These are phyloP conservation scores for Ornithoptera alexandrae DNA, from an alignment of 2,888 invertebrate genomes.

Conservation along the genomic window DNA sequence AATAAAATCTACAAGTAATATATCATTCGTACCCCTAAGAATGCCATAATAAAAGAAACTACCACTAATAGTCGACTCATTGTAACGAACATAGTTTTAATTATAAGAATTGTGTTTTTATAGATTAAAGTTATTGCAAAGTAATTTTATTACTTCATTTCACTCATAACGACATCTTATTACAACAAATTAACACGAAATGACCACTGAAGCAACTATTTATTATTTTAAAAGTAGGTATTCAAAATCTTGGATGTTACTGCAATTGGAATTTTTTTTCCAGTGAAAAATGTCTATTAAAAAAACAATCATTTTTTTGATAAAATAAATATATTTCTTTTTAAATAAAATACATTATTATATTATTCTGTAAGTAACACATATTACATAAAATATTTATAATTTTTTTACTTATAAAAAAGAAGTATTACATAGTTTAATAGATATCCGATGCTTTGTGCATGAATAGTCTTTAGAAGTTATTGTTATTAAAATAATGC, in stretches of 20 bases:
- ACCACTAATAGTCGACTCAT: conserved; percentile 27
- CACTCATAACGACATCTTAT: conserved; percentile 1
- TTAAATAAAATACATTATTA: no score
- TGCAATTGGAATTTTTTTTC: no score
- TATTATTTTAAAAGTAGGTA: background rate
- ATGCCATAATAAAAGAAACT: conserved; percentile 19
- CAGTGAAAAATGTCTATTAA: no score
- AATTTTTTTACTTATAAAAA: no score
- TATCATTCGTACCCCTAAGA: conserved; percentile 20
- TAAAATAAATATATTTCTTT: no score
- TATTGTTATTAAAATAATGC: conserved; percentile 1
- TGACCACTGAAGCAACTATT: background rate
- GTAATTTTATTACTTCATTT: conserved; percentile 31
- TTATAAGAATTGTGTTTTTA: conserved; percentile 36
- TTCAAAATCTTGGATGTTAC: background rate
- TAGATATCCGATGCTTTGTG: no score
- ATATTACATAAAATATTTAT: no score
- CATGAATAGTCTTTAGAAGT: background rate
- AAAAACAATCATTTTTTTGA: no score
- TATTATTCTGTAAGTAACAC: no score
- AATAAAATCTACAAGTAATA: background rate
- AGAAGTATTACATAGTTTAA: no score
- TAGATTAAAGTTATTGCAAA: conserved; percentile 42
- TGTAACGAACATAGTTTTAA: conserved; percentile 12
- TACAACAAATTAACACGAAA: conserved; percentile 10